These are phyloP conservation scores for Karalla daura DNA, from an alignment of 2,797 vertebrate genomes.

Conservation along the genomic window DNA sequence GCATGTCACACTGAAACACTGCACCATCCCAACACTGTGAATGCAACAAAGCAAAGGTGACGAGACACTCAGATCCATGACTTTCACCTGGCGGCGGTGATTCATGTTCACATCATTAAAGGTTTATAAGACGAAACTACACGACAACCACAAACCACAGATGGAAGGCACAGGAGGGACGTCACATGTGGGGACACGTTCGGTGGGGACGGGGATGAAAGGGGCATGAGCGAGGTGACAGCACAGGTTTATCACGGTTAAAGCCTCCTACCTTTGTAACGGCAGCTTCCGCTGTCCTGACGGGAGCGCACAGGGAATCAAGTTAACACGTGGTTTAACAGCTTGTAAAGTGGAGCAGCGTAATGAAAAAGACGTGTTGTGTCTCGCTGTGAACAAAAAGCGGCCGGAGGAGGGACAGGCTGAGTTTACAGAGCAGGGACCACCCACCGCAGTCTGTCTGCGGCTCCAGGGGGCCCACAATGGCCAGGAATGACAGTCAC, in stretches of 20 bases:
- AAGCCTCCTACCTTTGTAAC: slow-evolving; percentile 73
- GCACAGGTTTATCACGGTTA: slow-evolving; percentile 48
- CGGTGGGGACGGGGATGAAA: neutral
- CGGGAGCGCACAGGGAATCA: slow-evolving; percentile 62
- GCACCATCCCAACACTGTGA: neutral
- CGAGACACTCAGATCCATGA: neutral
- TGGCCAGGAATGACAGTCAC: slow-evolving; percentile 37
- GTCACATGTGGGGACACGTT: slow-evolving; percentile 11
- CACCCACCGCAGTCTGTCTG: slow-evolving; percentile 65
- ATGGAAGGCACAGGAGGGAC: slow-evolving; percentile 12
- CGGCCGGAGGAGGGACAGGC: slow-evolving; percentile 7
- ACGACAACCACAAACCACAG: slow-evolving; percentile 38
- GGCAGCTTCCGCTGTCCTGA: slow-evolving; percentile 64
- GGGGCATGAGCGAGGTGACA: slow-evolving; percentile 40
- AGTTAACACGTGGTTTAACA: slow-evolving; percentile 74
- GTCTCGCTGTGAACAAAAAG: slow-evolving; percentile 52
- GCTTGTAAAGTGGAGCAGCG: slow-evolving; percentile 53
- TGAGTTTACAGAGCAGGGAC: slow-evolving; percentile 55
- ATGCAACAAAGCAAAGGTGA: neutral
- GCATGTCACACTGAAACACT: no score
- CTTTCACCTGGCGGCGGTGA: neutral
- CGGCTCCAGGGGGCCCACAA: slow-evolving; percentile 46
- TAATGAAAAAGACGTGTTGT: slow-evolving; percentile 45
- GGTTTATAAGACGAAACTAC: slow-evolving; percentile 3
- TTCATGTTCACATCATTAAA: neutral